These are phyloP conservation scores for Eumeta japonica DNA, from an alignment of 1,140 invertebrate genomes.

Conservation along the genomic window DNA sequence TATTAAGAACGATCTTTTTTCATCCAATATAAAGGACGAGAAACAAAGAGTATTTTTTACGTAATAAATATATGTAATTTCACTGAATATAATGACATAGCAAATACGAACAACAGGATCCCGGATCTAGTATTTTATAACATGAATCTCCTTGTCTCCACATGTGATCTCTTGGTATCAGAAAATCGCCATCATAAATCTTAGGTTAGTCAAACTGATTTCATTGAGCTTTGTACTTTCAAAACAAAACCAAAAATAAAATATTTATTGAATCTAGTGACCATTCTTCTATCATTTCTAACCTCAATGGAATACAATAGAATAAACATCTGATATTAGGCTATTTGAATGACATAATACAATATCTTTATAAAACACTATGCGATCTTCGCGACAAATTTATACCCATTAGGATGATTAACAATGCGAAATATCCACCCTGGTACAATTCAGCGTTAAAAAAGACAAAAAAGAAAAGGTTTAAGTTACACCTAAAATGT, in stretches of 20 bases:
- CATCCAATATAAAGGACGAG: neutral
- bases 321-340: neutral
- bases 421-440: neutral
- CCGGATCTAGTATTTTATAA: neutral
- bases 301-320: neutral
- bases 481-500: constrained; percentile 9
- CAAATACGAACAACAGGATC: neutral
- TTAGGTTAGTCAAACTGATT: neutral
- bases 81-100: neutral
- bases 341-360: neutral
- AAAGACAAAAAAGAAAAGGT: constrained; percentile 10
- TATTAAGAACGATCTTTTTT: neutral
- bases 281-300: neutral
- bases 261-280: neutral
- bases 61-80: neutral
- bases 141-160: neutral
- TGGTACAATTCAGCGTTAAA: no score
- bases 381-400: neutral
- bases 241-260: neutral
- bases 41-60: neutral
- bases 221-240: neutral
- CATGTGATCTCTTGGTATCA: neutral
- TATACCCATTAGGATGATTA: neutral
- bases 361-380: neutral
- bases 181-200: neutral